Percentiles rank a stretch among this genome's conserved stretches.
These are phyloP conservation scores for Erinaceus europaeus DNA, from an alignment of 2,113 vertebrate genomes.

Conservation along the genomic window DNA sequence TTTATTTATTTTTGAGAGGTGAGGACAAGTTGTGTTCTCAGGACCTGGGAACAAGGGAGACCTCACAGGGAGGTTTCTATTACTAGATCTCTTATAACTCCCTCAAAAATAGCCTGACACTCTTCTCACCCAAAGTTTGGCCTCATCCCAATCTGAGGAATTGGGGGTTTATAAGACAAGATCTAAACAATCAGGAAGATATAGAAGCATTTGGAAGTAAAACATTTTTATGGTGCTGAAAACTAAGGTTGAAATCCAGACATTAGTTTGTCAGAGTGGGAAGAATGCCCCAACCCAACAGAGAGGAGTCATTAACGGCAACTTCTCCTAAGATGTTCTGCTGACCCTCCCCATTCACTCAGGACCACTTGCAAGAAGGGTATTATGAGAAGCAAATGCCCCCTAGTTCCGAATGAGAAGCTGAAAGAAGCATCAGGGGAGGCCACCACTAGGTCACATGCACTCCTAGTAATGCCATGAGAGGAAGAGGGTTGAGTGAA, in stretches of 20 bases:
- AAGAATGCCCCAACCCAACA: not conserved
- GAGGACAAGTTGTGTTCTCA: not conserved
- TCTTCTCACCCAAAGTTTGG: not conserved
- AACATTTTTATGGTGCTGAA: not conserved
- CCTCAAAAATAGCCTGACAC: not conserved
- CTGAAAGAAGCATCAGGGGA: not conserved
- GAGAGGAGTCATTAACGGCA: not conserved
- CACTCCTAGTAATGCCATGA: not conserved
- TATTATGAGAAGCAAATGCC: fast-evolving
- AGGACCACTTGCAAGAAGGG: not conserved
- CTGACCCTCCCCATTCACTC: not conserved
- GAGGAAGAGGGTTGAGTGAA: not conserved
- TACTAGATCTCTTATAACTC: not conserved
- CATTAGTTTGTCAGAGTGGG: conserved; percentile 34
- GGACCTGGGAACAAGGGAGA: not conserved
- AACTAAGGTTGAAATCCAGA: conserved; percentile 48
- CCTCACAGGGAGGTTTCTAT: not conserved
- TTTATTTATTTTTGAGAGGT: not conserved
- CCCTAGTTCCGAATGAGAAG: not conserved
- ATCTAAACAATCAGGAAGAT: not conserved
- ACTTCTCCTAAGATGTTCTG: not conserved
- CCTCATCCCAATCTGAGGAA: not conserved
- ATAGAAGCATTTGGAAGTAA: not conserved
- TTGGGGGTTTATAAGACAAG: not conserved
- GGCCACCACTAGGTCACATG: not conserved